Evolutionary conservation across 2,113 vertebrate genomes (phyloP), one percentile per base, ranked within the genome.

Genomic region (Taurulus bubalis): DNA sequence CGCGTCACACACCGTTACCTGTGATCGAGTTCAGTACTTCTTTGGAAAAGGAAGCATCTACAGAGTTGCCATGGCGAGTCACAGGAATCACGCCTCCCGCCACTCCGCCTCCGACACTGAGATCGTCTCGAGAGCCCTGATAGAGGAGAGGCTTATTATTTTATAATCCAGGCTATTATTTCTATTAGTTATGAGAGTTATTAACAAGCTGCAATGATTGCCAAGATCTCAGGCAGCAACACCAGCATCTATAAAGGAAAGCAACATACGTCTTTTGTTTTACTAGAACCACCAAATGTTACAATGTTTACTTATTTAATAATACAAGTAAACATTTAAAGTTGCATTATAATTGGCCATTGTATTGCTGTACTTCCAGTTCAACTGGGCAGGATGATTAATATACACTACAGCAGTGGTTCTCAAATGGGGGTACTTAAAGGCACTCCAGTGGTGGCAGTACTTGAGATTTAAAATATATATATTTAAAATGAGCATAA

Each of bases 11-110:
- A 6, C 11, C 6, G n/a, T 42, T 96, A 99, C 98, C 98, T 96
- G 98, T 97, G 92, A 99, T 99, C 36, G 98, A 99, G 94, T 99
- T 99, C 77, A 99, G 95, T 34, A 99, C 97, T 91, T 99, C 98
- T 94, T 98, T 99, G 87, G 97, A 98, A 87, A 99, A 99, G 26
- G 98, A 98, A 0, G 97, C 97, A 80, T 99, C 98, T 83, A 98
- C 95, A 6, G 98, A 98, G 92, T 96, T 97, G 20, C 95, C 97
- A 65, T 97, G 96, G 63, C 97, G 97, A 92, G 95, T 94, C 65
- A 95, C 95, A 45, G 96, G 88, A 24, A 90, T 73, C 79, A 95
- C 95, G 26, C 88, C 95, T 80, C 89, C 95, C 26, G 95, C 94
- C 80, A 96, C 94, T 4, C 94, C 97, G 30, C 96, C 97, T 0